Evolutionary conservation across 2,888 invertebrate genomes (phyloP), one percentile per base, ranked within the genome.

Genomic region (Tenthredo distinguenda): DNA sequence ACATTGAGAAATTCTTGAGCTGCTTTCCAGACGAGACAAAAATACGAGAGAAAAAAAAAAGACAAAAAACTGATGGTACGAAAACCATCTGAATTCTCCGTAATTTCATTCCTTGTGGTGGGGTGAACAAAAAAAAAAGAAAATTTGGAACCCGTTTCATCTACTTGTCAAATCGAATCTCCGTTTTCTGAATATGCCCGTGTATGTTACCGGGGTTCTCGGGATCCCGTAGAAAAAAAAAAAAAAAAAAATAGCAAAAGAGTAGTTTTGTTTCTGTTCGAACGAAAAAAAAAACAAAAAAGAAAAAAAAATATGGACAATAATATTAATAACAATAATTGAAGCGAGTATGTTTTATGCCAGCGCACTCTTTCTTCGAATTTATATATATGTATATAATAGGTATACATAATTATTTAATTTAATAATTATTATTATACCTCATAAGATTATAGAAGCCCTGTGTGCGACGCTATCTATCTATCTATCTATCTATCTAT

Each of bases 341-440:
- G 5, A 55, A 77, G 50, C 18, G 40, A 74, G 43, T 74, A 43
- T 77, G 26, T 47, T 34, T 58, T 55, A 79, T 31, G 79, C 79
- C 79, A 79, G 79, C 79, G 79, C 79, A 79, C 79, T 79, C 79
- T 79, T 79, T 58, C 9, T n/a, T 31, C n/a, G 50, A 76, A 77
- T 55, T 12, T n/a, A 31, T 12, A 50, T 21, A 47, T 43, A 34
- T 31, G n/a, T 26, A 34, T 47, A 76, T 10, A 21, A 74, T 74
- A 71, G 15, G 5, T 15, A 71, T 71, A 62, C 9, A 9, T 62
- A 21, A 21, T 26, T 26, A 21, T 62, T 62, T 62, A 21, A 21
- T 62, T 21, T 62, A 62, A 26, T 62, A 26, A 43, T 43, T 3
- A 43, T 43, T 12, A 47, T 4, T 15, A 47, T 47, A 47, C 47